Percentiles rank a stretch among this genome's conserved stretches.
These are phyloP conservation scores for Leptopilina myrica DNA, from an alignment of 2,888 invertebrate genomes.

Conservation along the genomic window DNA sequence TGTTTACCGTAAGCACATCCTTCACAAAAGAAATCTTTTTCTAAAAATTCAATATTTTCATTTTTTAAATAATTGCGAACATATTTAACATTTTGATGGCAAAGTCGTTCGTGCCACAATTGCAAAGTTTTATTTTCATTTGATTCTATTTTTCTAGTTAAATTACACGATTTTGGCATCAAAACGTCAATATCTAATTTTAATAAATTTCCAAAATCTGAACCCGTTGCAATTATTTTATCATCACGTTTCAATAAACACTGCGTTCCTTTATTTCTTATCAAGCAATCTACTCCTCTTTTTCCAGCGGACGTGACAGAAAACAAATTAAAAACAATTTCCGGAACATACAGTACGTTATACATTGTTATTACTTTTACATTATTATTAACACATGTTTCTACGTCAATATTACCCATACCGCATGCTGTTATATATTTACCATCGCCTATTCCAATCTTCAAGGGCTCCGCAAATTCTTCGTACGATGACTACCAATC, in stretches of 20 bases:
- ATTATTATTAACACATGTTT: not conserved
- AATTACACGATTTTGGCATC: constrained; percentile 29
- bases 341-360: constrained; percentile 47
- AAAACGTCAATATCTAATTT: constrained; percentile 41
- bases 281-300: constrained; percentile 42
- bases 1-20: constrained; percentile 11
- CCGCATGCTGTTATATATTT: constrained; percentile 19
- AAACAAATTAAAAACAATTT: constrained; percentile 17
- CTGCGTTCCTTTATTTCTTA: constrained; percentile 38
- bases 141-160: not conserved
- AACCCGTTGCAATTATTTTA: constrained; percentile 43
- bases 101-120: constrained; percentile 44
- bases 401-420: not conserved
- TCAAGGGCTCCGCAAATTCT: no score
- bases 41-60: not conserved
- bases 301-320: constrained; percentile 40
- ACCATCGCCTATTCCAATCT: not conserved
- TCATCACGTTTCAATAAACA: constrained; percentile 33
- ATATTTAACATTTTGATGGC: constrained; percentile 42
- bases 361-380: not conserved
- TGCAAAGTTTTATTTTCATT: constrained; percentile 18
- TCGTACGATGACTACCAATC: no score
- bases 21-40: constrained; percentile 16
- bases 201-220: constrained; percentile 42
- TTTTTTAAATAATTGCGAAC: constrained; percentile 32